Conservation (phyloP, 2,113 vertebrate genomes). For the Corydoras sp. region DNA sequence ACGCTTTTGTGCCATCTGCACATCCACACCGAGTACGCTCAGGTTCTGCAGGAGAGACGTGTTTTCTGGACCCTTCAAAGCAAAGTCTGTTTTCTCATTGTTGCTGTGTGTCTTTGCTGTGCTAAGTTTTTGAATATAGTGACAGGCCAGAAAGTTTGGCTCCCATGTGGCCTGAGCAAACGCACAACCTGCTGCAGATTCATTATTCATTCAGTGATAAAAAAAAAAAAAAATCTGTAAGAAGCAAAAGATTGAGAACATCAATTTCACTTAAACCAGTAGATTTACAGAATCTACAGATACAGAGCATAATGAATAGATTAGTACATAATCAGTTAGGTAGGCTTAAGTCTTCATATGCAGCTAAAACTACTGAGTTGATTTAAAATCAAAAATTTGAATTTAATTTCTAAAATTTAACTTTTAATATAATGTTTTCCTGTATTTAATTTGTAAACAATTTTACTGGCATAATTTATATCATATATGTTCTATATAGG, state of each 20-base stretch:
- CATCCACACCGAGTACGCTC: conserved; percentile 65
- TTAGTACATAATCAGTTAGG: too few relatives aligned
- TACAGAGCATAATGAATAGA: too few relatives aligned
- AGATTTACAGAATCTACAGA: too few relatives aligned
- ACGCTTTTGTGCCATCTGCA: conserved; percentile 58
- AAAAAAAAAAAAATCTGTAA: neutral
- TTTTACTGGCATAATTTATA: too few relatives aligned
- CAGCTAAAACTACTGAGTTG: too few relatives aligned
- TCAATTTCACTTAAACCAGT: too few relatives aligned
- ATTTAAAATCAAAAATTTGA: too few relatives aligned
- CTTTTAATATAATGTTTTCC: too few relatives aligned
- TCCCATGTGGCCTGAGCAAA: neutral
- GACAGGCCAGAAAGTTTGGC: neutral
- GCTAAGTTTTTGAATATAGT: neutral
- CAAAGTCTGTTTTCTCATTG: neutral
- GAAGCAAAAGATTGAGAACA: neutral
- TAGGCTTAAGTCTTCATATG: too few relatives aligned
- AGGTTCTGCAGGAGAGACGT: conserved; percentile 62
- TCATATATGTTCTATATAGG: too few relatives aligned
- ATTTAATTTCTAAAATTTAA: too few relatives aligned
- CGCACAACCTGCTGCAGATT: neutral
- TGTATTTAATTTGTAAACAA: too few relatives aligned
- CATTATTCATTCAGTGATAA: neutral
- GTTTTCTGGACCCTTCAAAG: conserved; percentile 47
- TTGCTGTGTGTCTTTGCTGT: neutral